These are phyloP conservation scores for Anser cygnoides DNA, from an alignment of 2,113 vertebrate species.

Conservation along the genomic window DNA sequence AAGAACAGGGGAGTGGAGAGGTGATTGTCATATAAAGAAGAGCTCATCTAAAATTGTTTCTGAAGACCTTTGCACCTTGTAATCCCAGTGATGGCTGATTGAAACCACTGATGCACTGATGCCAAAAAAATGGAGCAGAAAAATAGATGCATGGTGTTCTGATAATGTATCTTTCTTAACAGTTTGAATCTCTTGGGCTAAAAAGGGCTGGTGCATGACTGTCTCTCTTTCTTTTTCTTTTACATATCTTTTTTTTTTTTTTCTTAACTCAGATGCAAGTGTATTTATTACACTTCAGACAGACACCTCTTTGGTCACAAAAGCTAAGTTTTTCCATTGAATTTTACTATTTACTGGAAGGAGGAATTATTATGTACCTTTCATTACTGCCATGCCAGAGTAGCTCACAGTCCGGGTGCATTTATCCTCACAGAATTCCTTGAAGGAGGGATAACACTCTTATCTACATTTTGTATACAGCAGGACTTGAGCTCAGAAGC, in stretches of 20 bases:
- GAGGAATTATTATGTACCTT: not conserved
- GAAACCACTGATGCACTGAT: slow-evolving; percentile 60
- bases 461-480: not conserved
- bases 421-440: not conserved
- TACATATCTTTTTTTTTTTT: not conserved
- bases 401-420: not conserved
- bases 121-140: slow-evolving; percentile 45
- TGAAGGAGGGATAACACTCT: not conserved
- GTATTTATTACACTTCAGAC: not conserved
- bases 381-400: not conserved
- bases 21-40: not conserved
- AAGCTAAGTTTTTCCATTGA: not conserved
- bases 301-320: not conserved
- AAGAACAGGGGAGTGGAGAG: not conserved
- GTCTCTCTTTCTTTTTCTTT: not conserved
- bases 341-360: not conserved
- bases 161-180: slow-evolving; percentile 58
- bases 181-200: slow-evolving; percentile 39
- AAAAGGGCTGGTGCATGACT: not conserved
- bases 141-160: not conserved
- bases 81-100: slow-evolving; percentile 40
- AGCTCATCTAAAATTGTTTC: slow-evolving; percentile 46
- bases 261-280: not conserved
- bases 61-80: slow-evolving; percentile 24
- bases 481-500: not conserved